Base-by-base conservation (phyloP, 2,888 invertebrate species). In the Microplitis deprimator region DNA sequence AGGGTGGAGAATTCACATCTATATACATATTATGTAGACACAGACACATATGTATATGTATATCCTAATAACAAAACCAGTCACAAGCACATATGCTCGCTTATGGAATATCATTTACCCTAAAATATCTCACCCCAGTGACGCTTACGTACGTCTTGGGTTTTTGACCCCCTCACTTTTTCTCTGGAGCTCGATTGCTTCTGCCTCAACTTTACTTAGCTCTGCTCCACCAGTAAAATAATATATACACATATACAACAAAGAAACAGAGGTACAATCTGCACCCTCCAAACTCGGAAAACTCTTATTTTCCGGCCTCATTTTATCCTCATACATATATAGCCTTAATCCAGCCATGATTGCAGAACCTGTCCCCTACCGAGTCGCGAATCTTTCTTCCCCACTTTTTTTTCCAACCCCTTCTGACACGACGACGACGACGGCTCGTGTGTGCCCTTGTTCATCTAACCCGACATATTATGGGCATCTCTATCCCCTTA, bases 71-170 rank as follows among this genome's bases (percentile, higher is more conserved):
- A 50, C 79, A 77, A 79, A 82, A 79, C 82, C 86, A 84, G 85
- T 87, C 86, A 84, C 83, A 81, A 85, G 82, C 87, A 87, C 88
- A 88, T 88, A 89, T 89, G 88, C 86, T 88, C 86, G 86, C 86
- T 86, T 87, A 85, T 87, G 86, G 87, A 89, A 89, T 89, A 89
- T 89, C 89, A 88, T 89, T 89, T 88, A 88, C 13, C 50, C 50
- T 50, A 50, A 50, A 50, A 50, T 85, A 87, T 79, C 77, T 85
- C 88, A 81, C 84, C 87, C 87, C 80, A 72, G 60, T 64, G 59
- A 50, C 74, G 59, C 40, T 78, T 62, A 65, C 74, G 75, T 73
- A 17, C 71, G 75, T 73, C 59, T 77, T 17, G 73, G 67, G n/a
- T 68, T 62, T 67, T 67, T 76, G 72, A 62, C 70, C 64, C 76